Percentiles rank a stretch among this genome's conserved stretches.
phyloP scores from a whole-genome alignment of 2,797 vertebrate species.

The Oryzias dopingdopingensis region DNA sequence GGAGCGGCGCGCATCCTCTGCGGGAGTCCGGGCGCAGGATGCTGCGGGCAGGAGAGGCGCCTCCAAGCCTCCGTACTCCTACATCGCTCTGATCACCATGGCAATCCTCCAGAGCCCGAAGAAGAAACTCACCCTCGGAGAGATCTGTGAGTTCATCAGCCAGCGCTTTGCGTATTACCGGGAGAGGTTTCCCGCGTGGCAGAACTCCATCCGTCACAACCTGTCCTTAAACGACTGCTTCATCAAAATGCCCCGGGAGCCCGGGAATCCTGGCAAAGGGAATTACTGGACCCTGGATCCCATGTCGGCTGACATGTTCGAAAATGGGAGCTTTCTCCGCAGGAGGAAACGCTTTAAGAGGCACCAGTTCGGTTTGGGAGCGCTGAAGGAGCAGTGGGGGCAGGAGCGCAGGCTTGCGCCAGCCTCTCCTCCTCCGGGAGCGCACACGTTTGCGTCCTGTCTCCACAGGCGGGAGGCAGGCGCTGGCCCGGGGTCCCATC shows the following conservation, averaged over 20 bases:
- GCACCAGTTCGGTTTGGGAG: conserved; percentile 48
- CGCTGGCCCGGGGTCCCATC: conserved; percentile 13
- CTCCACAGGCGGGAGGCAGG: conserved; percentile 39
- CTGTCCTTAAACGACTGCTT: conserved; percentile 83
- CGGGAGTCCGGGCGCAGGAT: conserved; percentile 12
- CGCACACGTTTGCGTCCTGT: conserved; percentile 39
- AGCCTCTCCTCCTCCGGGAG: conserved; percentile 41
- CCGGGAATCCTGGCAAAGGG: conserved; percentile 85
- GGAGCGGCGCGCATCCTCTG: conserved; percentile 23
- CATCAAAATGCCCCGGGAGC: conserved; percentile 81
- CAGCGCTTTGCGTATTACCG: conserved; percentile 83
- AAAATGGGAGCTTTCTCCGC: conserved; percentile 88
- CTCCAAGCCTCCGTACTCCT: conserved; percentile 85
- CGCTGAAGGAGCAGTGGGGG: conserved; percentile 35
- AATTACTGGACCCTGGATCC: conserved; percentile 88
- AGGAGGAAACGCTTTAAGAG: conserved; percentile 86
- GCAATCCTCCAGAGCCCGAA: conserved; percentile 87
- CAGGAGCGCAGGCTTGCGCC: conserved; percentile 46
- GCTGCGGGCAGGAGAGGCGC: conserved; percentile 22
- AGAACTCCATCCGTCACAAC: conserved; percentile 84
- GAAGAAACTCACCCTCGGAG: conserved; percentile 83
- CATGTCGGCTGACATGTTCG: conserved; percentile 88
- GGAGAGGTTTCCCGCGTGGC: conserved; percentile 83
- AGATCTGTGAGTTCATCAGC: conserved; percentile 87
- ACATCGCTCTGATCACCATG: conserved; percentile 91